Evolutionary conservation across 2,113 vertebrate genomes (phyloP), one percentile per base, ranked within the genome.

Genomic region (Tenebrosternarchus preto): DNA sequence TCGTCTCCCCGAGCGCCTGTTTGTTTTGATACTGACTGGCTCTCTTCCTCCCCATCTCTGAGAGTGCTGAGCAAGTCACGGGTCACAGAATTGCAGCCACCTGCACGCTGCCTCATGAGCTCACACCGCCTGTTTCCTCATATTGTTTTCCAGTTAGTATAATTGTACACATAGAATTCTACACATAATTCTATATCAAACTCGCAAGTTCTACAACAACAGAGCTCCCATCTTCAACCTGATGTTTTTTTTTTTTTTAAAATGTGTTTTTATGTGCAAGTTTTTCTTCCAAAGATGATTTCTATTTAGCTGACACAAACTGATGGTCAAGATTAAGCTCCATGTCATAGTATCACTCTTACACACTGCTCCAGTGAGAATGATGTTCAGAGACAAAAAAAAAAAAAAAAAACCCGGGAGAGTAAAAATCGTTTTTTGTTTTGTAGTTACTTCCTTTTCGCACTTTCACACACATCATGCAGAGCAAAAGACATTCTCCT

Each of bases 121-220:
- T 89, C 86, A 88, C 81, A 83, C 74, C 9, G 67, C 66, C 77
- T 73, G 82, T 91, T 92, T 92, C 92, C 91, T 92, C 81, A n/a
- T 80, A 93, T 92, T 92, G 91, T 92, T 85, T 83, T 84, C 59
- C 64, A 50, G 61, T 57, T 56, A 53, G 19, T 15, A 60, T 46
- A 17, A 25, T 31, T 43, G 3, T 60, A 59, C 56, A 33, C 56
- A 29, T 36, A 50, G 43, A n/a, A n/a, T n/a, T 12, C 11, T 12
- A 46, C 9, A 12, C 43, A 9, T 50, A 50, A 50, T 50, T n/a
- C n/a, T n/a, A n/a, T n/a, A n/a, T n/a, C n/a, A n/a, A n/a, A n/a
- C n/a, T n/a, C n/a, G n/a, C n/a, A n/a, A n/a, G n/a, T n/a, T n/a
- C n/a, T n/a, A n/a, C n/a, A n/a, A n/a, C n/a, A n/a, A n/a, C n/a